Conservation (phyloP, 1,140 invertebrate genomes). For the Elymnias hypermnestra region DNA sequence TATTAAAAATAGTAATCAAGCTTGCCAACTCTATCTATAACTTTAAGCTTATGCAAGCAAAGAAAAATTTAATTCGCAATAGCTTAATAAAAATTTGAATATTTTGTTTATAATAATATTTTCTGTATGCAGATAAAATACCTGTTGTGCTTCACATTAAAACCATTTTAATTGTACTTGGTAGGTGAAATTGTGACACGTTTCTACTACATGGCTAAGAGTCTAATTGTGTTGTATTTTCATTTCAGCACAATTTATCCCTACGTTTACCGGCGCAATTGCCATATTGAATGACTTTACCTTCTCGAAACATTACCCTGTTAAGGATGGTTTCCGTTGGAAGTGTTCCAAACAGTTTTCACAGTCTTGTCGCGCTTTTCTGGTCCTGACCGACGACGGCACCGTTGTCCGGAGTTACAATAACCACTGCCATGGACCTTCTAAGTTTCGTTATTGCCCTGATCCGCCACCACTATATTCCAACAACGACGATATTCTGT, state of each 20-base stretch:
- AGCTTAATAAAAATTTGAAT: too few relatives aligned
- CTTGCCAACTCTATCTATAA: too few relatives aligned
- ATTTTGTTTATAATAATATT: too few relatives aligned
- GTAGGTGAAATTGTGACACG: too few relatives aligned
- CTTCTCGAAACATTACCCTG: constrained; percentile 32
- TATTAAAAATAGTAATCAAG: too few relatives aligned
- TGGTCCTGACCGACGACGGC: constrained; percentile 26
- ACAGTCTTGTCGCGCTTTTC: constrained; percentile 28
- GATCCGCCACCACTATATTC: too few relatives aligned
- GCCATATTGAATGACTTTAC: constrained; percentile 34
- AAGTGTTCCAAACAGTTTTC: constrained; percentile 38
- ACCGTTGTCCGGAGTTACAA: constrained; percentile 12
- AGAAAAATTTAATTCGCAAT: too few relatives aligned
- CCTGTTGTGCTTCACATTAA: too few relatives aligned
- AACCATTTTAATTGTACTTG: too few relatives aligned
- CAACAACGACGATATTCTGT: too few relatives aligned
- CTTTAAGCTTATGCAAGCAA: too few relatives aligned
- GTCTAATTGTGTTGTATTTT: neutral
- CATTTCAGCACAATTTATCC: constrained; percentile 34
- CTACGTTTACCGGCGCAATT: constrained; percentile 20
- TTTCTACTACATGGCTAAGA: neutral
- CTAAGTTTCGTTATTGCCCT: neutral
- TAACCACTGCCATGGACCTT: constrained; percentile 6
- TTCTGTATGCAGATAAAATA: too few relatives aligned
- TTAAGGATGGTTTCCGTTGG: constrained; percentile 31